Base-by-base conservation (phyloP, 2,888 invertebrate species). In the Epirrhoe alternata region DNA sequence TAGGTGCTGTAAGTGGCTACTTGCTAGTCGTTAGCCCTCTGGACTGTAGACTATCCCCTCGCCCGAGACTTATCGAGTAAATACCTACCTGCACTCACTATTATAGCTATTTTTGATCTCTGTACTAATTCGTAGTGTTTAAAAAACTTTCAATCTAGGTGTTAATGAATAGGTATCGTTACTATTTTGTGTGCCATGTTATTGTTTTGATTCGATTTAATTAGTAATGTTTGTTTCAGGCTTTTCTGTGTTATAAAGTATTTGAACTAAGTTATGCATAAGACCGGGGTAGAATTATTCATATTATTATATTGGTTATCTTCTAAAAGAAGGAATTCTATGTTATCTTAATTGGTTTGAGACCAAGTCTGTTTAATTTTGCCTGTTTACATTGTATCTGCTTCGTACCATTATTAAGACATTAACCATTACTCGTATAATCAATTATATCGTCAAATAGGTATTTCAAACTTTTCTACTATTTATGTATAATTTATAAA, bases 391-490 rank as follows among this genome's bases (percentile, higher is more conserved):
- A 50, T 58, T 24, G 49, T 35, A 31, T 12, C 5, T 17, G 0
- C 59, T 42, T 59, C 6, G 38, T 42, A 49, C 30, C 42, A 45
- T 61, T 6, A 42, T 38, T 10, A 51, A 51, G 51, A 51, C 38
- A 51, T 59, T 47, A 16, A 51, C 5, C 51, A 51, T 10, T 58
- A n/a, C n/a, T n/a, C n/a, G n/a, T n/a, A 31, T n/a, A 52, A 38
- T 51, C 24, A 54, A 45, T 42, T 38, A 30, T 61, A 54, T 63
- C 66, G 74, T 77, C 77, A 76, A 78, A 78, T 79, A 77, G 80
- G 74, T 72, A 74, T 76, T 76, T 74, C 69, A 61, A 68, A 74
- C 66, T 74, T 74, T 74, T 73, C 59, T 76, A 75, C 76, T 69
- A 72, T 79, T 74, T 75, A 66, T 64, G 64, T 58, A 64, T 80